These are phyloP conservation scores for Harpegnathos saltator DNA, from an alignment of 1,140 invertebrate genomes.

Conservation along the genomic window DNA sequence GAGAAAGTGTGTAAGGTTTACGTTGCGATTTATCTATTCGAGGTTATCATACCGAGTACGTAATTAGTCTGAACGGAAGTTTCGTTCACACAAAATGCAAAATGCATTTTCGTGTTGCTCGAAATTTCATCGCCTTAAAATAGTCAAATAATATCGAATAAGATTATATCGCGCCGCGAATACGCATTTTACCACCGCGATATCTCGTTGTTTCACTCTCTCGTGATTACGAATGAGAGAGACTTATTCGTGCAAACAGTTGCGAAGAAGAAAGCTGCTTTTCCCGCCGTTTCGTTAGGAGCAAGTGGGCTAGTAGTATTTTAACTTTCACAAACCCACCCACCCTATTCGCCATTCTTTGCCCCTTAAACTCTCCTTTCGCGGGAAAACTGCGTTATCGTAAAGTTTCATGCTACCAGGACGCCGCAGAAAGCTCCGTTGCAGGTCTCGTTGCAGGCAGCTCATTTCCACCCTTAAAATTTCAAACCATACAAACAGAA, in stretches of 20 bases:
- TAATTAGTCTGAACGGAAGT: no score
- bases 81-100: neutral
- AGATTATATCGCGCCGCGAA: neutral
- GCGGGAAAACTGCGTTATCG: slow-evolving; percentile 69
- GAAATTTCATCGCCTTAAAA: neutral
- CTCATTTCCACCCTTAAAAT: slow-evolving; percentile 40
- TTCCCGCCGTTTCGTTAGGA: slow-evolving; percentile 5
- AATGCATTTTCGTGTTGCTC: neutral
- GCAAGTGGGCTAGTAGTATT: slow-evolving; percentile 72
- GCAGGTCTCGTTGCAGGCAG: slow-evolving; percentile 51
- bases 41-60: no score
- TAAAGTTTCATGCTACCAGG: slow-evolving; percentile 67
- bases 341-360: slow-evolving; percentile 26
- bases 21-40: no score
- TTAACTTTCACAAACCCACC: slow-evolving; percentile 71
- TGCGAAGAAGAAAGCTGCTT: neutral
- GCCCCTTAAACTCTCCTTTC: slow-evolving; percentile 69
- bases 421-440: slow-evolving; percentile 14
- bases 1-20: no score
- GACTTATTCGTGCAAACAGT: neutral
- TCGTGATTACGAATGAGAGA: slow-evolving; percentile 3
- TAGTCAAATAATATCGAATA: neutral
- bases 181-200: neutral
- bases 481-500: neutral
- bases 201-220: neutral